Evolutionary conservation across 2,888 invertebrate species (phyloP).

Genomic region (Calephelis perditalis): DNA sequence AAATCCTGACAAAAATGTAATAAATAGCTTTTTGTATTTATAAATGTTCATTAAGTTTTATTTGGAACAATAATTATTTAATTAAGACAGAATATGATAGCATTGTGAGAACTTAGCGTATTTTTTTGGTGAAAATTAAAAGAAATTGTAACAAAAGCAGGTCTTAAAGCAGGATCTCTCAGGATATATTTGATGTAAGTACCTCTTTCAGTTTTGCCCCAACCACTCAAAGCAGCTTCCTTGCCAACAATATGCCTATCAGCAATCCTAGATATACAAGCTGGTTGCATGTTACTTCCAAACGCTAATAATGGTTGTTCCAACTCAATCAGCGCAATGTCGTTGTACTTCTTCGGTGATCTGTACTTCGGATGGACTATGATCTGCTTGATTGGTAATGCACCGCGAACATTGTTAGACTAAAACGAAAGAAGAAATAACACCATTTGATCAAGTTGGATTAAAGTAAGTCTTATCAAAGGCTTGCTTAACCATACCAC

Average conservation of each 20-base stretch:
- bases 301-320: conserved; percentile 27
- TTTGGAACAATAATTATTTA: not conserved
- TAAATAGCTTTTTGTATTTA: no score
- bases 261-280: conserved; percentile 33
- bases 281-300: conserved; percentile 30
- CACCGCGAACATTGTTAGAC: conserved; percentile 23
- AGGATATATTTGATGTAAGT: not conserved
- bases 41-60: no score
- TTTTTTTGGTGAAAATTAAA: no score
- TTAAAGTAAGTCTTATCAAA: no score
- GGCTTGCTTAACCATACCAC: no score
- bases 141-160: no score
- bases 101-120: no score
- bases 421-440: conserved; percentile 13
- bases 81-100: not conserved
- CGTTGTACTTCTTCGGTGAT: conserved; percentile 34
- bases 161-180: no score
- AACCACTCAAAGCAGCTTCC: conserved; percentile 34
- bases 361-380: conserved; percentile 34
- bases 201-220: conserved; percentile 31
- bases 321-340: conserved; percentile 36
- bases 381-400: conserved; percentile 27
- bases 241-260: conserved; percentile 22
- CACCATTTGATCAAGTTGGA: no score
- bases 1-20: no score